Conservation (phyloP, 30 jellyfish, hydroid and myxozoan genomes). For the Hydra vulgaris region DNA sequence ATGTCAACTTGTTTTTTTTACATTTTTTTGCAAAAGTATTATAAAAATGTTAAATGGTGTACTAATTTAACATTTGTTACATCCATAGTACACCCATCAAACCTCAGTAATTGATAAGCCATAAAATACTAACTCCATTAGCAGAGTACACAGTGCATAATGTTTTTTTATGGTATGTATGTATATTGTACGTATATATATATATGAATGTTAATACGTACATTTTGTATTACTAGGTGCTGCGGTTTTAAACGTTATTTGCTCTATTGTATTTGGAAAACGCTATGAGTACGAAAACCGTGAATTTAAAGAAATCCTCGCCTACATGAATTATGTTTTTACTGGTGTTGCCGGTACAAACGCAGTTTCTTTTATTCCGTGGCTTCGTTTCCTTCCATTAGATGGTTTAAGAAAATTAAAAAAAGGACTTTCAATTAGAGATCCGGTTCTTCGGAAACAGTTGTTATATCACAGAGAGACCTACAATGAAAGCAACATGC, state of each 20-base stretch:
- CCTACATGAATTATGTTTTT: slow-evolving; percentile 28
- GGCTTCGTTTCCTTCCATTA: slow-evolving; percentile 49
- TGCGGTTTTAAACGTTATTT: slow-evolving; percentile 56
- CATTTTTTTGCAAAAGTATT: no score
- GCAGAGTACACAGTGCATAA: no score
- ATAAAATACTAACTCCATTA: no score
- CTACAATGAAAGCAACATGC: slow-evolving; percentile 37
- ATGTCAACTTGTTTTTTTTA: no score
- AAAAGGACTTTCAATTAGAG: slow-evolving; percentile 6
- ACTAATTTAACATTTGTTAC: no score
- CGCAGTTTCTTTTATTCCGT: slow-evolving; percentile 28
- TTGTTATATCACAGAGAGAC: slow-evolving; percentile 40
- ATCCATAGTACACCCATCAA: no score
- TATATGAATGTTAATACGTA: no score
- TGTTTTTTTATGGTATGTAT: no score
- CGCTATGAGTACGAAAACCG: slow-evolving; percentile 61
- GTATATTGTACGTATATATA: no score
- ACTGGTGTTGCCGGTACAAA: slow-evolving; percentile 47
- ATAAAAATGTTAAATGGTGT: no score
- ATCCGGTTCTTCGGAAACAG: slow-evolving; percentile 23
- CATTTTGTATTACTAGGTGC: slow-evolving; percentile 29
- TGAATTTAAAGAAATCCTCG: slow-evolving; percentile 39
- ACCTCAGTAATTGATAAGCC: no score
- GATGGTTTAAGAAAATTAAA: slow-evolving; percentile 11
- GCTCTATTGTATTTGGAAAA: slow-evolving; percentile 53